Evolutionary conservation across 2,797 vertebrate species (phyloP), one percentile per base, ranked within the genome.

Genomic region (Octomys mimax): DNA sequence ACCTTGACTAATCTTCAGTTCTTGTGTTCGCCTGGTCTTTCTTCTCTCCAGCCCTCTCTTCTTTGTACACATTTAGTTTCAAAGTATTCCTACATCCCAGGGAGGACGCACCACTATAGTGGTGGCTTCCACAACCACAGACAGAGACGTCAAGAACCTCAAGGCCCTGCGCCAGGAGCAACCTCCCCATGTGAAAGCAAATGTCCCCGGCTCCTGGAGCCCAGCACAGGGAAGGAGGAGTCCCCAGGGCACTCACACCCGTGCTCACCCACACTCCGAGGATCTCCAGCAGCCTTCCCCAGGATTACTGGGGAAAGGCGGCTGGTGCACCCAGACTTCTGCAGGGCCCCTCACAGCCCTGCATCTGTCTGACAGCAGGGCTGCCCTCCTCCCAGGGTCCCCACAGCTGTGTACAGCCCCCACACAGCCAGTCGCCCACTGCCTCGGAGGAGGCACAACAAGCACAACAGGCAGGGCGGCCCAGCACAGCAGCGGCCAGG

Each of bases 321-420:
- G 12, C 61, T 73, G 46, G 36, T 42, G 36, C 87, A 80, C 66
- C 71, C 46, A 77, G 54, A 21, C 39, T 21, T 59, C 7, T 19
- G 24, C 33, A 86, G 64, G 31, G 89, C 86, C 75, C 88, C 95
- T 89, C 79, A 93, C 13, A 95, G 39, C 46, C 54, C 57, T 66
- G 49, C 33, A 36, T 77, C 18, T 77, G 28, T 80, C 59, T 81
- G 80, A 91, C 42, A 49, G 68, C 36, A 80, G 54, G 39, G 66
- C 68, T 59, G 21, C 39, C 71, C 73, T 49, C 24, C 5, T 49
- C 39, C 31, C 73, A 31, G 73, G 73, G 12, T 42, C 42, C n/a
- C 28, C 13, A 22, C 21, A 2, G 18, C 83, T 87, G 80, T 78
- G 85, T 80, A 66, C n/a, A 52, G 5, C 13, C 61, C 54, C 84